Conservation (phyloP, 2,888 invertebrate genomes). For the Aspidiotus rigidus region DNA sequence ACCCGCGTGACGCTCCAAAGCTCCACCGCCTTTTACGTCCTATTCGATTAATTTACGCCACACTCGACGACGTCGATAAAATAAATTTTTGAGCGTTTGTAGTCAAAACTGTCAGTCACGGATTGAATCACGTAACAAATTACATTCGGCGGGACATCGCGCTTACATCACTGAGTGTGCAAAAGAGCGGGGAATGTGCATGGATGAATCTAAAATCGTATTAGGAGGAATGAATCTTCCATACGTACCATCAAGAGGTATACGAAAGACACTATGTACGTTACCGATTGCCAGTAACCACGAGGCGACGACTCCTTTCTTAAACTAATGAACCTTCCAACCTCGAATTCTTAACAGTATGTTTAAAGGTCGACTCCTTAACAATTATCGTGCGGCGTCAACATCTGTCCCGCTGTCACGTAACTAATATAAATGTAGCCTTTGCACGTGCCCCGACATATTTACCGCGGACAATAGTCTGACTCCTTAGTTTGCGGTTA, state of each 20-base stretch:
- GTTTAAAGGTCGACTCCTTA: constrained; percentile 27
- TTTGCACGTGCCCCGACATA: constrained; percentile 29
- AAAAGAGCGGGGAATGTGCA: constrained; percentile 6
- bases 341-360: constrained; percentile 21
- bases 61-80: background rate
- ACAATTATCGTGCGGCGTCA: constrained; percentile 22
- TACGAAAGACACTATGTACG: constrained; percentile 16
- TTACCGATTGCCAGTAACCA: background rate
- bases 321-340: constrained; percentile 23
- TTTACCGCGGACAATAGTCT: constrained; percentile 26
- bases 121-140: constrained; percentile 29
- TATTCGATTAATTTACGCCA: too few species aligned
- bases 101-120: constrained; percentile 25
- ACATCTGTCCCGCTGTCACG: constrained; percentile 26
- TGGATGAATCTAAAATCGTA: background rate
- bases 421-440: constrained; percentile 23
- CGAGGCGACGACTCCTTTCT: constrained; percentile 9
- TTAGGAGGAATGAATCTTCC: background rate
- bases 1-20: too few species aligned
- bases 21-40: too few species aligned
- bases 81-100: constrained; percentile 9
- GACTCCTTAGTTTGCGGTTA: constrained; percentile 16
- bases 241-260: background rate
- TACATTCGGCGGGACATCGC: background rate
- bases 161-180: background rate